Percentiles rank a stretch among this genome's conserved stretches.
phyloP scores from a whole-genome alignment of 2,888 invertebrate species.

The Tenthredo mesomela region DNA sequence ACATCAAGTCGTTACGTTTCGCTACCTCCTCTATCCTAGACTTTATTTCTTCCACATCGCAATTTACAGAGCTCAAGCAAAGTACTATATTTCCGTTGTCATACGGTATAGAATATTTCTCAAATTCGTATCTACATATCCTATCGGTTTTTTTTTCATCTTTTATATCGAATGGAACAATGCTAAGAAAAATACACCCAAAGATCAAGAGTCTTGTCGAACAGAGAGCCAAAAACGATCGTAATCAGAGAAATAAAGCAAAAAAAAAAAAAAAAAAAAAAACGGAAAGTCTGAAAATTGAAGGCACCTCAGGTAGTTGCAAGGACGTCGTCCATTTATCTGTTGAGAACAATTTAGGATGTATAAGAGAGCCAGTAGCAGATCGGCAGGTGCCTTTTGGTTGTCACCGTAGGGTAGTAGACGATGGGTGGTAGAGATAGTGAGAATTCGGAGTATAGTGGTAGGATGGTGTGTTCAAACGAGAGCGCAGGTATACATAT shows the following conservation, averaged over 20 bases:
- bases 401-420: slow-evolving; percentile 25
- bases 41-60: neutral
- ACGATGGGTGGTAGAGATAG: slow-evolving; percentile 17
- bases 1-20: slow-evolving; percentile 53
- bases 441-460: neutral
- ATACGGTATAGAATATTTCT: neutral
- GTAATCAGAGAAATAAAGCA: neutral
- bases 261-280: neutral
- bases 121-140: neutral
- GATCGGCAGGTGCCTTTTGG: slow-evolving; percentile 36
- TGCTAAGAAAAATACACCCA: neutral
- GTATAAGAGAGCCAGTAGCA: slow-evolving; percentile 15
- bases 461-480: neutral
- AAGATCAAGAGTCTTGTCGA: neutral
- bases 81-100: too few species aligned
- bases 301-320: slow-evolving; percentile 21
- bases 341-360: neutral
- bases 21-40: neutral
- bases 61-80: neutral
- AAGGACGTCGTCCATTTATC: neutral
- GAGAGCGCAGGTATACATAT: neutral
- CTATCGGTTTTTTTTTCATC: neutral
- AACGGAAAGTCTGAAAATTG: neutral
- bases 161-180: neutral
- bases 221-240: neutral